Base-by-base conservation (phyloP, 1,140 invertebrate species). In the Drosophila takahashii region DNA sequence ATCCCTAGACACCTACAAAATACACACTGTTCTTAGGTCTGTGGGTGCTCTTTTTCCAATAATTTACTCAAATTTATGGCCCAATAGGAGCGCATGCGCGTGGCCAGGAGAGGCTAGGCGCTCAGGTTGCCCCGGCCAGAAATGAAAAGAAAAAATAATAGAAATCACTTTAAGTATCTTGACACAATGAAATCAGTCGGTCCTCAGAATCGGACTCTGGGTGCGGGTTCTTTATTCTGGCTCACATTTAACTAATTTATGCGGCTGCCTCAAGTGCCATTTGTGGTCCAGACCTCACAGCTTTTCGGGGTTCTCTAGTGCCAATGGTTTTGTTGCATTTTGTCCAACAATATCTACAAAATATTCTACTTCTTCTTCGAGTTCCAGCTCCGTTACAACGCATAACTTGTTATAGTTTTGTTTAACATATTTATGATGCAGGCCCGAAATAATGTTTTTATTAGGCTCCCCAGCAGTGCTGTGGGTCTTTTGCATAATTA, bases 1-100 rank as follows among this genome's bases (percentile, higher is more conserved):
- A 70, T 67, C 48, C 62, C 53, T 45, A 81, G 74, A 84, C 81
- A 84, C 81, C 81, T 84, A 84, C 81, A 85, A 84, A 65, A 50
- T 50, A 16, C 69, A 45, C 54, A 16, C 47, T 22, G 64, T 48
- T 53, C 51, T 58, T 13, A 18, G n/a, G n/a, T n/a, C n/a, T n/a
- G 22, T 45, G 36, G 15, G 15, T 22, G 27, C 3, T n/a, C 13
- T 54, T 29, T 80, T 85, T 73, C 44, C 77, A 81, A 85, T 85
- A 85, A 85, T 85, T 85, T 85, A 85, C 58, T 70, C 77, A 85
- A 85, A 85, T 85, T 85, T 85, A 84, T 84, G 72, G 59, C 48
- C 76, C 39, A 47, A 29, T 61, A 42, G 36, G 64, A 70, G 52
- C 59, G 60, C 56, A 69, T 62, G 57, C 60, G 80, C 78, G 62